Evolutionary conservation across 1,140 invertebrate genomes (phyloP).

Genomic region (Goniozus legneri): DNA sequence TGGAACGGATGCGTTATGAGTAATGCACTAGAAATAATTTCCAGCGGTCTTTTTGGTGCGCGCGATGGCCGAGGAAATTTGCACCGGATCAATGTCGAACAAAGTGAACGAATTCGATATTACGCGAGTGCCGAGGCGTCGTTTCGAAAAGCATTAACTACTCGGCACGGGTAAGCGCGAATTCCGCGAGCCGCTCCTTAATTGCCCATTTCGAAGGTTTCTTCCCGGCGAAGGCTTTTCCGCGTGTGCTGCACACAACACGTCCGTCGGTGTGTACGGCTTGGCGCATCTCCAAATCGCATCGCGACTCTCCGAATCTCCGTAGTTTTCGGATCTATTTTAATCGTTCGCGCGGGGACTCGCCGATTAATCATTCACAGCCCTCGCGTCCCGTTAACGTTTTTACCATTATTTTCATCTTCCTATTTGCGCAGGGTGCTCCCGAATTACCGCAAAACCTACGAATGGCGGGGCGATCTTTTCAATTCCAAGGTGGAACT

Average conservation of each 20-base stretch:
- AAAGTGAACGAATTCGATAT: not conserved
- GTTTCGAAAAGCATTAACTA: too few species aligned
- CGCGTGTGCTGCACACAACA: conserved; percentile 11
- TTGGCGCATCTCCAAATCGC: conserved; percentile 24
- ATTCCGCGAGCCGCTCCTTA: conserved; percentile 9
- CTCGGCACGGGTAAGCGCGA: conserved; percentile 8
- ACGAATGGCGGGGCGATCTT: too few species aligned
- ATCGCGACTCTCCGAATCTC: conserved; percentile 12
- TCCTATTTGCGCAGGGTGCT: too few species aligned
- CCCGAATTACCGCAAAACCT: too few species aligned
- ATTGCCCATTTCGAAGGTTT: not conserved
- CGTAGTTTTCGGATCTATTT: conserved; percentile 27
- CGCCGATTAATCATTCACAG: conserved; percentile 29
- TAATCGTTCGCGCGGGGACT: too few species aligned
- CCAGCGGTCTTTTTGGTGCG: conserved; percentile 5
- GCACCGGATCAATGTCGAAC: conserved; percentile 14
- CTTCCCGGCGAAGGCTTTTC: not conserved
- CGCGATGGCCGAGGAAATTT: too few species aligned
- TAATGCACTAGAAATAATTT: conserved; percentile 19
- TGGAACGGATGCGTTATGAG: conserved; percentile 16
- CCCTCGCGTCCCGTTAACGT: too few species aligned
- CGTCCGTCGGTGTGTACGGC: conserved; percentile 9
- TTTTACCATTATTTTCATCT: too few species aligned
- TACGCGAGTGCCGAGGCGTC: too few species aligned
- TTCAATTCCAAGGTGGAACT: too few species aligned